Percentiles rank a stretch among this genome's conserved stretches.
Evolutionary conservation across 2,797 vertebrate genomes (phyloP).

Genomic region (Gymnocypris eckloni): DNA sequence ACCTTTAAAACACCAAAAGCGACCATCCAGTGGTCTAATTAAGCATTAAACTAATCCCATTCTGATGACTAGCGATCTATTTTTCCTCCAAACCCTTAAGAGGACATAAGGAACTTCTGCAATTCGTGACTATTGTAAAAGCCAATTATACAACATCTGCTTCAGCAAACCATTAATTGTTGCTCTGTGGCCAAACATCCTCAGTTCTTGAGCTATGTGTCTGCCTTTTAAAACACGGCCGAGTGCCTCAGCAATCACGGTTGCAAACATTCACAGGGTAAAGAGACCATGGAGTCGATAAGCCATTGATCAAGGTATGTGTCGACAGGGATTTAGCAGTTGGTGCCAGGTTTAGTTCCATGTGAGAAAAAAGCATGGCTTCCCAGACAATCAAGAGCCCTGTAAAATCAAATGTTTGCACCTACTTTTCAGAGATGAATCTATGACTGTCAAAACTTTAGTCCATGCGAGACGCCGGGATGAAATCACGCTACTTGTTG

Average conservation of each 20-base stretch:
- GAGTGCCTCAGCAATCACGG: not conserved
- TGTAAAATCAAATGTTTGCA: slow-evolving; percentile 32
- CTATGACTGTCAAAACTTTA: slow-evolving; percentile 8
- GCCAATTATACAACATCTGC: slow-evolving; percentile 47
- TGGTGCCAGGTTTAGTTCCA: slow-evolving; percentile 35
- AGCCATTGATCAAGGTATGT: slow-evolving; percentile 35
- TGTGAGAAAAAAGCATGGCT: not conserved
- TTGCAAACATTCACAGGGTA: slow-evolving; percentile 3
- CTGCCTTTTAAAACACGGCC: not conserved
- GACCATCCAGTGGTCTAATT: not conserved
- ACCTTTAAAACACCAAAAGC: not conserved
- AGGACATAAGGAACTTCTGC: not conserved
- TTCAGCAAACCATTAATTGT: slow-evolving; percentile 25
- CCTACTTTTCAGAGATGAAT: slow-evolving; percentile 35
- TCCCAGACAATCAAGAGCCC: not conserved
- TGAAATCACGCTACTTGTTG: slow-evolving; percentile 12
- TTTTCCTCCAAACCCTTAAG: not conserved
- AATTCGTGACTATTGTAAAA: slow-evolving; percentile 8
- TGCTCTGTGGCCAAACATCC: slow-evolving; percentile 5
- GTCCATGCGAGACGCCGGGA: not conserved
- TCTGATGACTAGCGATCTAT: not conserved
- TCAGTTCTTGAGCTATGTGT: slow-evolving; percentile 1
- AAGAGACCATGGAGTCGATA: slow-evolving; percentile 29
- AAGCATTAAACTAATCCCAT: not conserved
- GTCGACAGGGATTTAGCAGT: slow-evolving; percentile 13